phyloP scores from a whole-genome alignment of 2,113 vertebrate genomes.

The Dissostichus mawsoni region DNA sequence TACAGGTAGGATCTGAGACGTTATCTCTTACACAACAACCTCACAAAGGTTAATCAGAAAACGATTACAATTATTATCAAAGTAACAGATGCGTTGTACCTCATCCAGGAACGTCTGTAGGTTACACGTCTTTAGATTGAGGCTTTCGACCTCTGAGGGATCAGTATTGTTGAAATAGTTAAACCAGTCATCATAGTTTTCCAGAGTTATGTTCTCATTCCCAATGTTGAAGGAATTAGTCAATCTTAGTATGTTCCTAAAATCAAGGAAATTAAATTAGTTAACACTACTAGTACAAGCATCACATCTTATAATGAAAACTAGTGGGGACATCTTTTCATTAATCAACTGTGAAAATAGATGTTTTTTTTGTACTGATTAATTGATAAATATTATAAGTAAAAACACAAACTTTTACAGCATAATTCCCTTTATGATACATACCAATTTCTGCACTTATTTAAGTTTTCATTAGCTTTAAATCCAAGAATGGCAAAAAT shows the following conservation, averaged over 20 bases:
- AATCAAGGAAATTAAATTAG: slow-evolving; percentile 11
- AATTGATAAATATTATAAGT: neutral
- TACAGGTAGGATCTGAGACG: slow-evolving; percentile 55
- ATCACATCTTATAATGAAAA: neutral
- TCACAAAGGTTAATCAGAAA: neutral
- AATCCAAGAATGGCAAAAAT: slow-evolving; percentile 92
- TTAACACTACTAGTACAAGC: neutral
- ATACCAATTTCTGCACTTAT: slow-evolving; percentile 85
- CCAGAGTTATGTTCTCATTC: slow-evolving; percentile 82
- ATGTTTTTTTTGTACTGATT: neutral
- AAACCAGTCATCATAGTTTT: slow-evolving; percentile 81
- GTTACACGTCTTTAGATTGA: slow-evolving; percentile 82
- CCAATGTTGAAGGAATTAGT: slow-evolving; percentile 86
- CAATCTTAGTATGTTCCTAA: slow-evolving; percentile 87
- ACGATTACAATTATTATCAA: neutral
- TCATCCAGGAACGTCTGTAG: slow-evolving; percentile 89
- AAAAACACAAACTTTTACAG: neutral
- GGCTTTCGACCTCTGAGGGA: slow-evolving; percentile 70
- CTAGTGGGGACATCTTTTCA: neutral
- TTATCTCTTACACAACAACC: neutral
- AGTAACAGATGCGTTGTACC: slow-evolving; percentile 68
- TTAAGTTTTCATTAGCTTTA: slow-evolving; percentile 86
- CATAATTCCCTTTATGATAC: slow-evolving; percentile 40
- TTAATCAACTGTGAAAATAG: neutral
- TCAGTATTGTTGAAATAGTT: slow-evolving; percentile 76